Conservation (phyloP, 2,797 vertebrate genomes). For the Gobio occitaniae region DNA sequence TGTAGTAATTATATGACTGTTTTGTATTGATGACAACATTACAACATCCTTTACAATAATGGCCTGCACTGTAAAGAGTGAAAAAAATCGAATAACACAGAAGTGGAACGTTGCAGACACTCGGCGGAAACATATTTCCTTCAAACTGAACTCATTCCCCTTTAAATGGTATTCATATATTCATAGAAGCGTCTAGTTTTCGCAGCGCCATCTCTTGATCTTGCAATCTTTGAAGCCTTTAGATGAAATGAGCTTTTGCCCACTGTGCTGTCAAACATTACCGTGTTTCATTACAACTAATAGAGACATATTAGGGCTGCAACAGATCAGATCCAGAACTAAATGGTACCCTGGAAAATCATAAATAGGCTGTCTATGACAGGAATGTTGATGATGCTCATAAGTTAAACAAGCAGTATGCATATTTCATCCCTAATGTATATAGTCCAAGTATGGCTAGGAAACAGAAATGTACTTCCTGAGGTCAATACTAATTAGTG, state of each 20-base stretch:
- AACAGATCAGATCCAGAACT: constrained; percentile 39
- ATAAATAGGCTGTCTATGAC: constrained; percentile 24
- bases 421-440: constrained; percentile 27
- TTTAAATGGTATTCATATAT: constrained; percentile 73
- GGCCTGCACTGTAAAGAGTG: constrained; percentile 8
- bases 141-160: constrained; percentile 39
- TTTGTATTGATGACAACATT: constrained; percentile 12
- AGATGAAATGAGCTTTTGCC: constrained; percentile 59
- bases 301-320: constrained; percentile 66
- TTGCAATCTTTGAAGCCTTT: constrained; percentile 61
- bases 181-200: constrained; percentile 65
- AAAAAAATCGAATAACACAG: constrained; percentile 1
- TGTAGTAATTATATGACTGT: constrained; percentile 38
- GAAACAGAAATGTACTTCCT: constrained; percentile 19
- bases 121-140: constrained; percentile 42
- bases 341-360: constrained; percentile 27
- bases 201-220: constrained; percentile 64
- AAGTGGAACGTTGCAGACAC: constrained; percentile 6
- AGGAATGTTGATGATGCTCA: constrained; percentile 15
- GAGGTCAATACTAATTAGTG: constrained; percentile 22
- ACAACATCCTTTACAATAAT: constrained; percentile 26
- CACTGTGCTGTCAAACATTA: constrained; percentile 53
- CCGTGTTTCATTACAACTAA: constrained; percentile 57
- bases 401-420: constrained; percentile 32
- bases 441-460: not conserved